Evolutionary conservation across 2,888 invertebrate species (phyloP), one percentile per base, ranked within the genome.

Genomic region (Geophilus truncorum): DNA sequence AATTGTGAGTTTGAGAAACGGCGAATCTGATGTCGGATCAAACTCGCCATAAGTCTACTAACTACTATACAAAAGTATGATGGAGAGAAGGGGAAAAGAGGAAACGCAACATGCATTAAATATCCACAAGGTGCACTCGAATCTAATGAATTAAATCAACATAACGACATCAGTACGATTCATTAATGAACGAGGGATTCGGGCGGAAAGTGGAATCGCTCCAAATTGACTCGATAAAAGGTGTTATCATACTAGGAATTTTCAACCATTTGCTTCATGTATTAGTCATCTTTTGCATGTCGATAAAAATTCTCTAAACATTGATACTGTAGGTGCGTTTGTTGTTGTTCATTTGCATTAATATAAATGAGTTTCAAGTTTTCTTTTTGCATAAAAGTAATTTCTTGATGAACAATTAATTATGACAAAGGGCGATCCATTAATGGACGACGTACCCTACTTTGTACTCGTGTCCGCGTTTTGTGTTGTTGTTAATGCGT

Each of bases 101-200:
- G 28, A 25, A 70, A 25, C 28, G 70, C 28, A 28, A 70, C 70
- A 25, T 70, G 28, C 70, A 70, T 70, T 70, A 70, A 70, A 70
- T 70, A 70, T 70, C 70, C 12, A 70, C 25, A 28, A 25, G 70
- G 28, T n/a, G 15, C 25, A 12, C 28, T 70, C 12, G 70, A 28
- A 70, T 25, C 70, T 70, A 70, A 70, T 70, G 70, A 70, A 70
- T 70, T 70, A 70, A 70, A 70, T 70, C 70, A 70, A 70, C 70
- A 70, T 70, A 70, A 70, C 70, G 70, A 70, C 70, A 70, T 70
- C 25, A 70, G 70, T 70, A 70, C 25, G 70, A 70, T 70, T 70
- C 70, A 70, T 23, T 70, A 70, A 70, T 28, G 70, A 70, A 70
- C n/a, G 45, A 45, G 45, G 15, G 45, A 45, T 45, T 45, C 45